These are phyloP conservation scores for Wasmannia auropunctata DNA, from an alignment of 1,140 invertebrate species.

Conservation along the genomic window DNA sequence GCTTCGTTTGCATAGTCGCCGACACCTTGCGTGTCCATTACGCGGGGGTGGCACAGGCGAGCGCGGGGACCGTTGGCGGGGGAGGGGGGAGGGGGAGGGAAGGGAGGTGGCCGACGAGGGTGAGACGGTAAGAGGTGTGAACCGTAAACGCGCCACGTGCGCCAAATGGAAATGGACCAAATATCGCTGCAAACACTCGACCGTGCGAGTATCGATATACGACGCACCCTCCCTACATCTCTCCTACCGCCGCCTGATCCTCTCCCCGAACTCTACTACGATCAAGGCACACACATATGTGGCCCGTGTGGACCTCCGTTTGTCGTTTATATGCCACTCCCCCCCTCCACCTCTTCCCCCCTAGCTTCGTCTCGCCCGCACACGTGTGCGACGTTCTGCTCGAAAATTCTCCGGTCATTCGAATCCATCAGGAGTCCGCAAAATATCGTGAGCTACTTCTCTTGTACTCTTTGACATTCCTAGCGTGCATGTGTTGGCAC, in stretches of 20 bases:
- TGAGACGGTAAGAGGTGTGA: conserved; percentile 76
- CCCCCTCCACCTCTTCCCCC: too few species aligned
- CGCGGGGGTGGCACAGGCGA: conserved; percentile 59
- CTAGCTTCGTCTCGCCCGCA: neutral
- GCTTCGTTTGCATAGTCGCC: conserved; percentile 79
- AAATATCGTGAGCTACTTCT: conserved; percentile 68
- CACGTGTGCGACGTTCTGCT: conserved; percentile 58
- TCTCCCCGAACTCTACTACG: conserved; percentile 47
- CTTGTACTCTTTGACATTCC: conserved; percentile 43
- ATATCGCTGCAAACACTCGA: conserved; percentile 84
- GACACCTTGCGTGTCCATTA: conserved; percentile 81
- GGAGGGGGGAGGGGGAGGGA: too few species aligned
- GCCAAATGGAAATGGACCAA: conserved; percentile 85
- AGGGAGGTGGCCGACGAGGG: conserved; percentile 38
- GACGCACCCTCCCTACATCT: conserved; percentile 78
- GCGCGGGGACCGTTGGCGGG: conserved; percentile 23
- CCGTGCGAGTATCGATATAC: conserved; percentile 83
- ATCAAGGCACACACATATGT: conserved; percentile 65
- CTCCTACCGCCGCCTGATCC: conserved; percentile 72
- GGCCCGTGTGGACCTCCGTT: conserved; percentile 59
- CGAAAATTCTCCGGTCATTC: conserved; percentile 68
- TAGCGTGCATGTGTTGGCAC: neutral
- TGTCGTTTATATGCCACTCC: conserved; percentile 54
- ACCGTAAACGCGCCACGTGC: conserved; percentile 83
- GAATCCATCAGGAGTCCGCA: conserved; percentile 73